Percentiles rank a stretch among this genome's conserved stretches.
Conservation (phyloP, 2,113 vertebrate genomes). For the Trogon melanurus region DNA sequence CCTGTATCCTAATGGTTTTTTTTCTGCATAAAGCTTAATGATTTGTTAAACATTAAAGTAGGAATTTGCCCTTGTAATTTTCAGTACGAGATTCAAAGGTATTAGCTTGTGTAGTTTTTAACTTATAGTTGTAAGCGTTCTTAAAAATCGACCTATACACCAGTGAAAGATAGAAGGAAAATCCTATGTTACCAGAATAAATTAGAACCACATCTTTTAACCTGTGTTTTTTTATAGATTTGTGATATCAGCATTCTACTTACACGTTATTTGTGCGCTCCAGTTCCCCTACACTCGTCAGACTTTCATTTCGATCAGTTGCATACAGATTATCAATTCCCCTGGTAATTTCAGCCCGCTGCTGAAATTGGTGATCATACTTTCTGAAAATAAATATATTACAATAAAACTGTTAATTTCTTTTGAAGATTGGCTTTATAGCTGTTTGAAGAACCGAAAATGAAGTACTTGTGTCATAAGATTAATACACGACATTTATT, state of each 20-base stretch:
- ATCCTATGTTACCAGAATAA: not conserved
- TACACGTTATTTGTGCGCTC: not conserved
- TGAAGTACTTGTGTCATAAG: not conserved
- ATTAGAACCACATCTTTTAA: not conserved
- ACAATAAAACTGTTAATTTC: not conserved
- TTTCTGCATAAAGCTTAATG: not conserved
- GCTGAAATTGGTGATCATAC: not conserved
- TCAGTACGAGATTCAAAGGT: not conserved
- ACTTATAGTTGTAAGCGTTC: not conserved
- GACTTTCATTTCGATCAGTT: not conserved
- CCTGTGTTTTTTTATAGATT: fast-evolving
- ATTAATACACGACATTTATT: not conserved
- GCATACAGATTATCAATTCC: not conserved
- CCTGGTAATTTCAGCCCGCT: not conserved
- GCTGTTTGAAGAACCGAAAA: not conserved
- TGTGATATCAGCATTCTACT: not conserved
- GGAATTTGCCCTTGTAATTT: not conserved
- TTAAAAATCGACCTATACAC: not conserved
- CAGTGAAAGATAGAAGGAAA: not conserved
- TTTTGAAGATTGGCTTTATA: not conserved
- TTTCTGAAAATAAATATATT: slow-evolving; percentile 10
- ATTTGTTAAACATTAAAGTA: not conserved
- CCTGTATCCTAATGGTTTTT: not conserved
- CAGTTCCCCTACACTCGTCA: not conserved
- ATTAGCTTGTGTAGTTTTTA: not conserved